phyloP scores from a whole-genome alignment of 1,140 invertebrate species.

The Drosophila albomicans region DNA sequence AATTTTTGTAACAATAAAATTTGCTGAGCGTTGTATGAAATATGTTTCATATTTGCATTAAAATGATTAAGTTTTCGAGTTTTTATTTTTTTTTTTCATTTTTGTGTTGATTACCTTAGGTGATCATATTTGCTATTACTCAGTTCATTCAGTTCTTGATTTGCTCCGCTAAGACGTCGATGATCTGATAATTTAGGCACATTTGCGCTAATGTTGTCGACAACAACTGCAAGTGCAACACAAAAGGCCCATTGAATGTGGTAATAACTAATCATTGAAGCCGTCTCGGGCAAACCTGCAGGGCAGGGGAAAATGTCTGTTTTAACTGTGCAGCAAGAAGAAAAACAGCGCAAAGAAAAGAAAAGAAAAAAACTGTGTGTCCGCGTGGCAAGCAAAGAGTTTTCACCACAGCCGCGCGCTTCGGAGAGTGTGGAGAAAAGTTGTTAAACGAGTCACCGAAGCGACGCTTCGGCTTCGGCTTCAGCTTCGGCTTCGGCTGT shows the following conservation, averaged over 20 bases:
- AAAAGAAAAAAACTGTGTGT: neutral
- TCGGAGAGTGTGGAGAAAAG: constrained; percentile 61
- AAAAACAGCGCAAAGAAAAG: neutral
- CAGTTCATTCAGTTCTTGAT: too few relatives aligned
- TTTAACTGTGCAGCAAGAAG: neutral
- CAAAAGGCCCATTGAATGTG: constrained; percentile 1
- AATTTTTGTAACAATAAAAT: too few relatives aligned
- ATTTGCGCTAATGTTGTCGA: too few relatives aligned
- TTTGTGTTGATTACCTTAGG: too few relatives aligned
- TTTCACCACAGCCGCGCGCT: constrained; percentile 60
- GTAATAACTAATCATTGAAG: constrained; percentile 10
- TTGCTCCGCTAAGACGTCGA: too few relatives aligned
- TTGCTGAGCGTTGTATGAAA: too few relatives aligned
- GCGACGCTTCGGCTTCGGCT: neutral
- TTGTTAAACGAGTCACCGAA: constrained; percentile 53
- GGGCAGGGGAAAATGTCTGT: neutral
- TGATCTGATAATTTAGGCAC: too few relatives aligned
- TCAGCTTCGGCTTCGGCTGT: constrained; percentile 23
- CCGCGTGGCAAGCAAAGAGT: constrained; percentile 51
- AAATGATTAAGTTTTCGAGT: too few relatives aligned
- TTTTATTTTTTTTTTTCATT: too few relatives aligned
- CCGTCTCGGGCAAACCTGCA: constrained; percentile 11
- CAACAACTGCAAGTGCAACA: neutral
- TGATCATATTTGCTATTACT: too few relatives aligned
- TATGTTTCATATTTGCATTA: too few relatives aligned